phyloP scores from a whole-genome alignment of 2,888 invertebrate species.

The Microplitis manilae region DNA sequence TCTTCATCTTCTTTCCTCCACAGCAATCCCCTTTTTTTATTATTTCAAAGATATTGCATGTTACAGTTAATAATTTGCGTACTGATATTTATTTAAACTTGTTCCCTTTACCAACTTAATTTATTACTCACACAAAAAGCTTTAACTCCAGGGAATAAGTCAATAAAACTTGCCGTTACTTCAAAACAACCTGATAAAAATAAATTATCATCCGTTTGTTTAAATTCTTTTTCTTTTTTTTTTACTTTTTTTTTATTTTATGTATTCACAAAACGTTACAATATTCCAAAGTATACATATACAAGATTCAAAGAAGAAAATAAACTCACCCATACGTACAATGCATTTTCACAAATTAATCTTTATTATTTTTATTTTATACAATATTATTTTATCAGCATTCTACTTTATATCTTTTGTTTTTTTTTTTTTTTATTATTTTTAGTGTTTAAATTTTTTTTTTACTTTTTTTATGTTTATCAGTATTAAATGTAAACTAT shows the following conservation, averaged over 20 bases:
- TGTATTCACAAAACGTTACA: constrained; percentile 54
- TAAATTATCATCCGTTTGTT: constrained; percentile 25
- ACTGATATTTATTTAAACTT: constrained; percentile 31
- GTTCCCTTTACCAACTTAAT: background rate
- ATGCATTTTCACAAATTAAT: constrained; percentile 48
- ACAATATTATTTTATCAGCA: constrained; percentile 18
- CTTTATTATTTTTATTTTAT: constrained; percentile 41
- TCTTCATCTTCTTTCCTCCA: background rate
- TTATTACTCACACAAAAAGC: background rate
- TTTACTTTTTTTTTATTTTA: constrained; percentile 30
- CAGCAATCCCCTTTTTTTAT: background rate
- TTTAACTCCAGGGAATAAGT: constrained; percentile 9
- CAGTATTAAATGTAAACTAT: background rate
- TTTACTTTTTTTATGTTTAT: constrained; percentile 27
- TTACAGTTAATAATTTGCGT: constrained; percentile 33
- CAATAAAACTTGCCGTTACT: background rate
- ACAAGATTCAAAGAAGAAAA: constrained; percentile 55
- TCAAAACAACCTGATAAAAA: constrained; percentile 12
- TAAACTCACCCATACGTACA: constrained; percentile 53
- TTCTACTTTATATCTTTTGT: constrained; percentile 4
- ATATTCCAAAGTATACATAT: constrained; percentile 60
- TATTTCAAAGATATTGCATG: background rate
- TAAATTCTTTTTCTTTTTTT: constrained; percentile 22
- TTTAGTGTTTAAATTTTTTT: background rate
- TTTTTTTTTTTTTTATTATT: background rate